A percentile compares a stretch with the other conserved stretches of the same genome.
Evolutionary conservation across 2,113 vertebrate species (phyloP).

Genomic region (Thomomys bottae): DNA sequence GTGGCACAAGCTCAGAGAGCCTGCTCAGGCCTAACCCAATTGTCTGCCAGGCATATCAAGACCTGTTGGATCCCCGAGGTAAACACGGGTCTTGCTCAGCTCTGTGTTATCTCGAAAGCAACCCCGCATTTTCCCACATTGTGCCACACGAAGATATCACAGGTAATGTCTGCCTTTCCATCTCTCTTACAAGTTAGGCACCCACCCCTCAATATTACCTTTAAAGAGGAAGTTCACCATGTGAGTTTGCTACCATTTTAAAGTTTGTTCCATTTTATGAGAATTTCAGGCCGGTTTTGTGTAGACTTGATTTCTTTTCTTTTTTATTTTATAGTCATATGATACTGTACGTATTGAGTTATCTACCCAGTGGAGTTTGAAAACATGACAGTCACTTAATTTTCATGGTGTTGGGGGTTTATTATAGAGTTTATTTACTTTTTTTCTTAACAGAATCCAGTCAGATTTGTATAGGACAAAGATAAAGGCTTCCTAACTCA

Average conservation of each 20-base stretch:
- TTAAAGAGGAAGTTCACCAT: slow-evolving; percentile 64
- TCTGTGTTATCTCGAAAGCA: slow-evolving; percentile 13
- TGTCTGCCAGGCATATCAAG: slow-evolving; percentile 51
- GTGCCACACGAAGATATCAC: slow-evolving; percentile 66
- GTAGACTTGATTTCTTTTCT: no score
- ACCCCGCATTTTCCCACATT: slow-evolving; percentile 72
- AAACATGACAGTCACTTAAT: background rate
- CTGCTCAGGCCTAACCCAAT: slow-evolving; percentile 33
- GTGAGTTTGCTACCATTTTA: slow-evolving; percentile 77
- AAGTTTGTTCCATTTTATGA: slow-evolving; percentile 77
- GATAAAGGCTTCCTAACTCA: background rate
- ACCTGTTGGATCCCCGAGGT: slow-evolving; percentile 27
- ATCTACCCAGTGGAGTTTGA: slow-evolving; percentile 10
- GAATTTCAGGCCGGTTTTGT: slow-evolving; percentile 77
- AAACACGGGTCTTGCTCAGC: slow-evolving; percentile 23
- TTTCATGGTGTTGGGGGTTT: slow-evolving; percentile 1
- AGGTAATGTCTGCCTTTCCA: slow-evolving; percentile 68
- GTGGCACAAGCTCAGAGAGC: slow-evolving; percentile 42
- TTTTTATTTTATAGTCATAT: slow-evolving; percentile 46
- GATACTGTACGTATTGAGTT: slow-evolving; percentile 40
- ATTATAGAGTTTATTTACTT: slow-evolving; percentile 7
- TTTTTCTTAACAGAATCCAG: slow-evolving; percentile 34
- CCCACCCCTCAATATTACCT: slow-evolving; percentile 73
- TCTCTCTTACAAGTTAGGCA: slow-evolving; percentile 66
- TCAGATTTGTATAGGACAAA: background rate